A percentile compares a stretch with the other conserved stretches of the same genome.
phyloP scores from a whole-genome alignment of 2,888 invertebrate species.

The Drosophila paucipuncta region DNA sequence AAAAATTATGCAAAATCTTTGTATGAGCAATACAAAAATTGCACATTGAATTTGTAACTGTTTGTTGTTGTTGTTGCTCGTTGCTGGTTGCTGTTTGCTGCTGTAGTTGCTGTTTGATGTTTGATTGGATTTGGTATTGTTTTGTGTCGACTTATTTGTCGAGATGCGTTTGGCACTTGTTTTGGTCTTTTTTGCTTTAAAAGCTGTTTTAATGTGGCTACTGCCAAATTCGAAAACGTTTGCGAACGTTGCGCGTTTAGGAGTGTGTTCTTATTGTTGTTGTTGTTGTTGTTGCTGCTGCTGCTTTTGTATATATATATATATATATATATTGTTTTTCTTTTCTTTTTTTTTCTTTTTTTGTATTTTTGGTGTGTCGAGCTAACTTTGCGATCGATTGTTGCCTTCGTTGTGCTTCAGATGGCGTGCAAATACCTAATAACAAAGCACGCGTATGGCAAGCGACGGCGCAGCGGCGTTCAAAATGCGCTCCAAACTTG shows the following conservation, averaged over 20 bases:
- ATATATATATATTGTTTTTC: background rate
- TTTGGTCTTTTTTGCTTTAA: constrained; percentile 77
- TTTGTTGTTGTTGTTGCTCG: constrained; percentile 26
- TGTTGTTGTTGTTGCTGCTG: constrained; percentile 20
- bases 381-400: constrained; percentile 76
- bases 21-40: constrained; percentile 20
- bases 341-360: constrained; percentile 35
- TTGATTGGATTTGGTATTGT: constrained; percentile 38
- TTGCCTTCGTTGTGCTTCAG: constrained; percentile 84
- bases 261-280: constrained; percentile 36
- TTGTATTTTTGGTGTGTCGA: constrained; percentile 58
- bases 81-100: constrained; percentile 3
- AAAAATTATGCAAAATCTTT: constrained; percentile 35
- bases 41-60: constrained; percentile 42
- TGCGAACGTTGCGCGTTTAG: constrained; percentile 44
- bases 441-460: constrained; percentile 80
- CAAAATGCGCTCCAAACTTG: constrained; percentile 69
- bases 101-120: constrained; percentile 11
- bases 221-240: constrained; percentile 59
- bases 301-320: constrained; percentile 5
- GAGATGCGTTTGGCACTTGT: constrained; percentile 55
- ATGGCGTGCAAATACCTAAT: constrained; percentile 85
- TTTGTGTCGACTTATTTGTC: constrained; percentile 67
- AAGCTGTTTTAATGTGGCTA: constrained; percentile 63
- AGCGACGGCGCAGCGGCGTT: constrained; percentile 74